These are phyloP conservation scores for Tipula helvola DNA, from an alignment of 2,888 invertebrate species.

Conservation along the genomic window DNA sequence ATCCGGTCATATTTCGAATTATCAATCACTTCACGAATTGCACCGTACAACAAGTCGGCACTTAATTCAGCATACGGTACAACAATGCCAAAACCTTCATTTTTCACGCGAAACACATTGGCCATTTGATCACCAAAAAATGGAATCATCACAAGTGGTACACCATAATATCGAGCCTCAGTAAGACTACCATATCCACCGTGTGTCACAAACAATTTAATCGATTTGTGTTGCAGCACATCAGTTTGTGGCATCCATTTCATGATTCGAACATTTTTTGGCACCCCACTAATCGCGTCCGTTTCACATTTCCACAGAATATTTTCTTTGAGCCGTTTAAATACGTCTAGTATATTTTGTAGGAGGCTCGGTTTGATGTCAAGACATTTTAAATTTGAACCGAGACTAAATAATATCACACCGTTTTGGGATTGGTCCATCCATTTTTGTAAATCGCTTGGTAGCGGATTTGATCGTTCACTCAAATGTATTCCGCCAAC, in stretches of 20 bases:
- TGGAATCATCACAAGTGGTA: slow-evolving; percentile 40
- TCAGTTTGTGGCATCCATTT: slow-evolving; percentile 39
- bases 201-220: slow-evolving; percentile 37
- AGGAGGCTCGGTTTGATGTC: slow-evolving; percentile 10
- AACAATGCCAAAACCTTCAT: slow-evolving; percentile 32
- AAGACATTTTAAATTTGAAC: slow-evolving; percentile 17
- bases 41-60: slow-evolving; percentile 23
- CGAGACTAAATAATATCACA: slow-evolving; percentile 22
- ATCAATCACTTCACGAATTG: slow-evolving; percentile 21
- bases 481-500: slow-evolving; percentile 24
- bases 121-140: slow-evolving; percentile 39
- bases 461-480: slow-evolving; percentile 25
- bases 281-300: slow-evolving; percentile 24
- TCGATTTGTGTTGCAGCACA: slow-evolving; percentile 36
- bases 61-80: slow-evolving; percentile 29
- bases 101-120: slow-evolving; percentile 36
- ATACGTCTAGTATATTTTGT: slow-evolving; percentile 5
- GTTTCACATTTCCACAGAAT: slow-evolving; percentile 38
- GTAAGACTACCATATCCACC: slow-evolving; percentile 39
- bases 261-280: slow-evolving; percentile 29
- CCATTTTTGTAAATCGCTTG: slow-evolving; percentile 15
- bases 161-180: slow-evolving; percentile 37
- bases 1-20: slow-evolving; percentile 13
- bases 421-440: neutral
- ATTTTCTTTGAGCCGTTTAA: slow-evolving; percentile 26